Evolutionary conservation across 2,888 invertebrate genomes (phyloP).

Genomic region (Allophyes oxyacanthae): DNA sequence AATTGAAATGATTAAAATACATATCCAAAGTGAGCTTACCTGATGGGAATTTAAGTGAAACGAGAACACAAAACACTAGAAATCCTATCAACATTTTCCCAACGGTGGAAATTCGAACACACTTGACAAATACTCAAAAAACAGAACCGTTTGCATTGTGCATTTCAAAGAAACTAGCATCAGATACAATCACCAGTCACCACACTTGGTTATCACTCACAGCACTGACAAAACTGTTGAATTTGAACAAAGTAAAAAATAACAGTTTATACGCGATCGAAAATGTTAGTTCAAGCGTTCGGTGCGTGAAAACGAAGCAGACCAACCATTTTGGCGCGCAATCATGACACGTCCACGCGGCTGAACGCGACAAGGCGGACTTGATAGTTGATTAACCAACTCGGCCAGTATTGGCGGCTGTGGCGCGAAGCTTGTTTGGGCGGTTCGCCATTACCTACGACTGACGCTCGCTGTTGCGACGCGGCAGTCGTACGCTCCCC

Average conservation of each 20-base stretch:
- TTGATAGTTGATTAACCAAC: conserved; percentile 39
- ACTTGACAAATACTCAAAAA: conserved; percentile 74
- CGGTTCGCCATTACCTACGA: conserved; percentile 40
- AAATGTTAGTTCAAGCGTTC: conserved; percentile 48
- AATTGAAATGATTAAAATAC: neutral
- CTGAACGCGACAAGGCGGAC: conserved; percentile 67
- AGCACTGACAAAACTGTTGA: conserved; percentile 69
- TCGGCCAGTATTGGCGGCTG: conserved; percentile 34
- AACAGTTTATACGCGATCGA: conserved; percentile 63
- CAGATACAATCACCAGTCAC: conserved; percentile 67
- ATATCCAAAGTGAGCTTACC: conserved; percentile 69
- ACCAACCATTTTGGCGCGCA: conserved; percentile 72
- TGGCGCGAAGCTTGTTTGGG: conserved; percentile 52
- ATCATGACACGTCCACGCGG: conserved; percentile 65
- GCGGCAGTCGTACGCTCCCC: conserved; percentile 48
- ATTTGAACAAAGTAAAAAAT: conserved; percentile 67
- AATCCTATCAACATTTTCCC: conserved; percentile 84
- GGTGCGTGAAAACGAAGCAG: conserved; percentile 61
- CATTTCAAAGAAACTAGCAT: conserved; percentile 62
- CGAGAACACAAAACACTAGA: conserved; percentile 73
- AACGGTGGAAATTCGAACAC: conserved; percentile 73
- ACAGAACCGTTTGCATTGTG: conserved; percentile 82
- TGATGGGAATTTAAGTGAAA: conserved; percentile 72
- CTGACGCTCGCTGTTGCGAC: conserved; percentile 56
- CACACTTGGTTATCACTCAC: conserved; percentile 66